phyloP scores from a whole-genome alignment of 2,797 vertebrate species.

The Brachyrhaphis roseni region DNA sequence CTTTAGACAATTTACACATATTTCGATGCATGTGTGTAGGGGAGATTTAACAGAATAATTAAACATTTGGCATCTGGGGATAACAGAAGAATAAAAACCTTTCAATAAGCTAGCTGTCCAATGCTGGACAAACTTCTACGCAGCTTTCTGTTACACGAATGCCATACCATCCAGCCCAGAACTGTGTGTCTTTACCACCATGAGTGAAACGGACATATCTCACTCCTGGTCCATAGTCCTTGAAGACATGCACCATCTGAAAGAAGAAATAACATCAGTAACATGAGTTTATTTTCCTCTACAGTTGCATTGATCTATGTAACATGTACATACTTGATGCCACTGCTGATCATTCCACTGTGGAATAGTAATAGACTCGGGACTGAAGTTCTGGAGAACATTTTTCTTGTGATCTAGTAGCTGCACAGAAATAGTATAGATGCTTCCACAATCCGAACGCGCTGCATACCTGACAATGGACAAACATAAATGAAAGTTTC shows the following conservation, averaged over 20 bases:
- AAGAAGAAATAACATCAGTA: neutral
- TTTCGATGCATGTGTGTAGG: neutral
- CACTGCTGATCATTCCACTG: slow-evolving; percentile 89
- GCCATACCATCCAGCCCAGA: slow-evolving; percentile 92
- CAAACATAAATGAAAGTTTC: neutral
- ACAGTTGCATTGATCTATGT: neutral
- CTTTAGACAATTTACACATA: neutral
- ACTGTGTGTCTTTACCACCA: slow-evolving; percentile 88
- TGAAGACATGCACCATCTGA: slow-evolving; percentile 88
- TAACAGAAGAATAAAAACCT: neutral
- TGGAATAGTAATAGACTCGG: slow-evolving; percentile 70
- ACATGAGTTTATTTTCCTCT: neutral
- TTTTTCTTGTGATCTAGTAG: slow-evolving; percentile 78
- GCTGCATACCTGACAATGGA: slow-evolving; percentile 83
- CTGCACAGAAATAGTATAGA: slow-evolving; percentile 82
- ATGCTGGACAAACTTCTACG: slow-evolving; percentile 80
- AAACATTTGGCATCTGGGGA: neutral
- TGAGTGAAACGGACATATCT: slow-evolving; percentile 87
- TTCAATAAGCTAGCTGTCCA: slow-evolving; percentile 31
- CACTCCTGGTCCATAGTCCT: slow-evolving; percentile 86
- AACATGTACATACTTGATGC: slow-evolving; percentile 78
- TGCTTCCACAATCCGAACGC: slow-evolving; percentile 85
- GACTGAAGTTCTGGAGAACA: slow-evolving; percentile 75
- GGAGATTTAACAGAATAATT: neutral
- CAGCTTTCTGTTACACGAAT: slow-evolving; percentile 90